These are phyloP conservation scores for Edolisoma coerulescens DNA, from an alignment of 2,113 vertebrate genomes.

Conservation along the genomic window DNA sequence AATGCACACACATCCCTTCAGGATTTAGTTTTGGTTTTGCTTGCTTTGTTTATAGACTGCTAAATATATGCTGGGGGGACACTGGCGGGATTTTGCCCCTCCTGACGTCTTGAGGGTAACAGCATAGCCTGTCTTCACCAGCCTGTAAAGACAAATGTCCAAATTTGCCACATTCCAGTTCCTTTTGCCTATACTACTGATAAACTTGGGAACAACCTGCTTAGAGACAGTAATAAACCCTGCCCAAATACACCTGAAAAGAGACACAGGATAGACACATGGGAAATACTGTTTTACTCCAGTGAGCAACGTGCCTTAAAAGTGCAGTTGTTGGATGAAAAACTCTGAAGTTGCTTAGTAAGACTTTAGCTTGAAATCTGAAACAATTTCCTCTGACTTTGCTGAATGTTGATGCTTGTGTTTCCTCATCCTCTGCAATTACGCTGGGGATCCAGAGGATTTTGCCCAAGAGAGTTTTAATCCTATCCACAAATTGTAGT, in stretches of 20 bases:
- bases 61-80: background rate
- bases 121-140: background rate
- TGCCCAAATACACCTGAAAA: background rate
- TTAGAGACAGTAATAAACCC: background rate
- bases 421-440: background rate
- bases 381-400: background rate
- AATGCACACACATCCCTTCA: rapidly evolving
- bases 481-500: background rate
- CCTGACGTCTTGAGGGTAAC: background rate
- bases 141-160: background rate
- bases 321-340: background rate
- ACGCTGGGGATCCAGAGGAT: background rate
- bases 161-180: background rate
- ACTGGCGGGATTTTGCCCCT: background rate
- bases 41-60: background rate
- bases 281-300: background rate
- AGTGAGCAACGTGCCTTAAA: background rate
- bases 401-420: background rate
- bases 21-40: background rate
- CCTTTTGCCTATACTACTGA: background rate
- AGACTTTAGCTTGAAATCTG: background rate
- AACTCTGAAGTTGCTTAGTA: background rate
- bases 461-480: background rate
- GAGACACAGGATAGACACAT: background rate
- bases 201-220: background rate